Conservation (phyloP, 2,797 vertebrate genomes). For the Fistularia tabacaria region DNA sequence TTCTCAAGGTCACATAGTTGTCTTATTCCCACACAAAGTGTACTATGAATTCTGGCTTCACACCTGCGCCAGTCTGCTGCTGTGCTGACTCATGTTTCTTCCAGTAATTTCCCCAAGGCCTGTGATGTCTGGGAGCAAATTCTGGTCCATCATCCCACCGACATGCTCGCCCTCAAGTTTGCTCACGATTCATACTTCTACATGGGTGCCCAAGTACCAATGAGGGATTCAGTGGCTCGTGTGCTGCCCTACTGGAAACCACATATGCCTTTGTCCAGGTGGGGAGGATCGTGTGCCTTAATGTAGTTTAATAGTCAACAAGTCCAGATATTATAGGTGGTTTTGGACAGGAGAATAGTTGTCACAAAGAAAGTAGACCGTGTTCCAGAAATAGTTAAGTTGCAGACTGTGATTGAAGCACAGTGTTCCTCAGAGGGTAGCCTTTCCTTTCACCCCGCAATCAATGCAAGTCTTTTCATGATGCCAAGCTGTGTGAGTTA, state of each 20-base stretch:
- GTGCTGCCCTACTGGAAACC: constrained; percentile 89
- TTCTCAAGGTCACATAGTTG: too few relatives aligned
- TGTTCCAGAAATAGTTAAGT: not conserved
- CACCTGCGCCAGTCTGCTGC: not conserved
- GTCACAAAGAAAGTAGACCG: not conserved
- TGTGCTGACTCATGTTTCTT: constrained; percentile 10
- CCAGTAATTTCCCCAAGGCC: constrained; percentile 80
- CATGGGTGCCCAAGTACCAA: constrained; percentile 77
- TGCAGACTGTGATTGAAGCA: not conserved
- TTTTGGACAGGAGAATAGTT: not conserved
- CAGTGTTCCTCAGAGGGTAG: not conserved
- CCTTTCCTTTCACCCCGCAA: not conserved
- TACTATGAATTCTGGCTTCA: too few relatives aligned
- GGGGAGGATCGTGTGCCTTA: constrained; percentile 1
- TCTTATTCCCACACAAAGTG: too few relatives aligned
- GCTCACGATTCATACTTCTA: constrained; percentile 89
- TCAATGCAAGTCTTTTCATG: constrained; percentile 1
- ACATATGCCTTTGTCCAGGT: constrained; percentile 84
- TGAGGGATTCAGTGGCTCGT: constrained; percentile 87
- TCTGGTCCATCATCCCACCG: constrained; percentile 85
- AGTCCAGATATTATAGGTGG: not conserved
- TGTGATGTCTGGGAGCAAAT: constrained; percentile 86
- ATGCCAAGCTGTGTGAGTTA: not conserved
- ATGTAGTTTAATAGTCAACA: not conserved
- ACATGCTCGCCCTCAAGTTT: constrained; percentile 89